Conservation (phyloP, 2,113 vertebrate genomes). For the Pangasianodon hypophthalmus region DNA sequence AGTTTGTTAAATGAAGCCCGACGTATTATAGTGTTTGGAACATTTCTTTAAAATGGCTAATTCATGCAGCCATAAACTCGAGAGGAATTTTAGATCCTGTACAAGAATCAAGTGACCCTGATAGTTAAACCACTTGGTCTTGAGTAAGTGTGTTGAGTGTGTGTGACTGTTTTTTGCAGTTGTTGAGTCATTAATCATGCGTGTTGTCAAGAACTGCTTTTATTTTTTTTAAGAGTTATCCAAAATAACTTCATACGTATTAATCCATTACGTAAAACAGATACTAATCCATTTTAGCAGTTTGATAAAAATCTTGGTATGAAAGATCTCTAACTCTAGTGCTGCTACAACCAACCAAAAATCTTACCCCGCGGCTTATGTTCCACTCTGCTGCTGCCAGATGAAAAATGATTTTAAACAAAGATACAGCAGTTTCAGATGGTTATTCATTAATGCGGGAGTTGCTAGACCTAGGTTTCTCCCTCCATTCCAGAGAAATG, state of each 20-base stretch:
- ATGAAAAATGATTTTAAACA: slow-evolving; percentile 18
- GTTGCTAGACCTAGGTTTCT: neutral
- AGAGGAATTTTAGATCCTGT: neutral
- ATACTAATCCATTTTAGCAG: neutral
- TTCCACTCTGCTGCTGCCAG: slow-evolving; percentile 5
- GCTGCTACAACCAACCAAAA: slow-evolving; percentile 7
- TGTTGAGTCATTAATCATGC: neutral
- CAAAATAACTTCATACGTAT: neutral
- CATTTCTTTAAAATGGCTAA: neutral
- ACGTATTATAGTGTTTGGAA: too few relatives aligned
- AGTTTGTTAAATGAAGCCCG: neutral
- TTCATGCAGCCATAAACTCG: neutral
- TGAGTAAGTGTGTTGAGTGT: neutral
- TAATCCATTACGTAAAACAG: neutral
- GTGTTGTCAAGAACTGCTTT: neutral
- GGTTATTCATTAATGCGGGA: neutral
- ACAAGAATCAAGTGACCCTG: neutral
- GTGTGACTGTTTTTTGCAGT: neutral
- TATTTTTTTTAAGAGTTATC: neutral
- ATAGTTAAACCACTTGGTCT: neutral
- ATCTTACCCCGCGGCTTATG: slow-evolving; percentile 15
- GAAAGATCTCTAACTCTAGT: neutral
- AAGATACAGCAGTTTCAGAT: slow-evolving; percentile 8
- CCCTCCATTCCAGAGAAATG: neutral
- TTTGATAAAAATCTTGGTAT: neutral